A percentile compares a stretch with the other conserved stretches of the same genome.
Conservation (phyloP, 1,140 invertebrate genomes). For the Rhizoglyphus robini region DNA sequence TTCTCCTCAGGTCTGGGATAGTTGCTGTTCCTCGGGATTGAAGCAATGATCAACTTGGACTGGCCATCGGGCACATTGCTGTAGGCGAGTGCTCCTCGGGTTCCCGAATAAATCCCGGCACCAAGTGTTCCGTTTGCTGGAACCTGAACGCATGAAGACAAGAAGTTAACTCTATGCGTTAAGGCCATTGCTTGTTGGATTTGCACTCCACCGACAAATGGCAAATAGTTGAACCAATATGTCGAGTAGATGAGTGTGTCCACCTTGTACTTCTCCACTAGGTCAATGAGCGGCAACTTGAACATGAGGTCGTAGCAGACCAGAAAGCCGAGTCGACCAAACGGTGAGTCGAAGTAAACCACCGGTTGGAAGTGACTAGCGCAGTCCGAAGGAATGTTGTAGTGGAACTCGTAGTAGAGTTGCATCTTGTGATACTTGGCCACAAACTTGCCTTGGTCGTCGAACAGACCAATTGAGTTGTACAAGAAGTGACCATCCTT, state of each 20-base stretch:
- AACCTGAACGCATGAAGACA: constrained; percentile 42
- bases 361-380: constrained; percentile 32
- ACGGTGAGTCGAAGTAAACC: constrained; percentile 43
- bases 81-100: neutral
- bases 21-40: neutral
- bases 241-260: constrained; percentile 54
- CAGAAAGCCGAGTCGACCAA: constrained; percentile 51
- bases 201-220: constrained; percentile 44
- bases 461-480: constrained; percentile 61
- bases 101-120: constrained; percentile 24
- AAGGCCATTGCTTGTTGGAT: constrained; percentile 43
- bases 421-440: constrained; percentile 61
- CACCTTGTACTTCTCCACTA: constrained; percentile 40
- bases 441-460: constrained; percentile 43
- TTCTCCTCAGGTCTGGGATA: neutral
- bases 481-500: constrained; percentile 40
- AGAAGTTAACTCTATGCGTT: constrained; percentile 41
- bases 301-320: constrained; percentile 62
- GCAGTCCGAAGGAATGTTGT: constrained; percentile 37
- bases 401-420: constrained; percentile 44
- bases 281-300: constrained; percentile 41
- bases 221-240: constrained; percentile 56
- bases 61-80: neutral
- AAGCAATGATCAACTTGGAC: constrained; percentile 10
- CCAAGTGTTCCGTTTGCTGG: constrained; percentile 27